Evolutionary conservation across 2,888 invertebrate genomes (phyloP), one percentile per base, ranked within the genome.

Genomic region (Caenorhabditis panamensis): DNA sequence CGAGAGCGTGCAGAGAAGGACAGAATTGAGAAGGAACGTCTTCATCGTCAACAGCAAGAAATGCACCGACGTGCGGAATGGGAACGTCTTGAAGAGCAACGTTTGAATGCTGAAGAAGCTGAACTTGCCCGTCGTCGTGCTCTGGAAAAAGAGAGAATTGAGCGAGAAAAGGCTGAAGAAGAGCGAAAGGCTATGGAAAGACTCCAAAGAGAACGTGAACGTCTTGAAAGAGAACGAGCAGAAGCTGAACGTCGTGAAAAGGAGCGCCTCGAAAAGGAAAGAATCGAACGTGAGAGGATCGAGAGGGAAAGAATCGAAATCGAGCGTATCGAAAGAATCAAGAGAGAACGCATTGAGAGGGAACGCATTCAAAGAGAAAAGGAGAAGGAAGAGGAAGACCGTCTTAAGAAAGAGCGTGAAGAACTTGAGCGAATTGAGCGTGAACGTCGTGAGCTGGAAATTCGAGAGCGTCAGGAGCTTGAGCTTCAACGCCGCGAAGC

Each of bases 261-360:
- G 20, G 89, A 89, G 72, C 68, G 86, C 68, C 69, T 83, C 31
- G 88, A 88, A 61, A 84, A 81, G 62, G 86, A 82, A 8, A 72
- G 85, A 77, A 84, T 85, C 49, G 85, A 85, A 67, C 68, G 84
- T 6, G 85, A 86, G 63, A 54, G 85, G 49, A 82, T 85, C 41
- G 84, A 87, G 49, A 79, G 82, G 63, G 82, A 88, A 79, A 76
- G 88, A 24, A 79, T 87, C 56, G 88, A 88, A 67, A 88, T 89
- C 58, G 89, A 89, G 67, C 84, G 90, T 24, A 89, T 90, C 64
- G 90, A 90, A 66, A 83, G 89, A 22, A 89, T 89, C 81, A 88
- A 88, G 72, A 82, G 88, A 18, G 89, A 89, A 66, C 81, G 87
- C 51, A 76, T 86, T 26, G 89, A 89, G 56, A 77, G 83, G 51